Percentiles rank a stretch among this genome's conserved stretches.
These are phyloP conservation scores for Lasioglossum leucozonium DNA, from an alignment of 2,888 invertebrate species.

Conservation along the genomic window DNA sequence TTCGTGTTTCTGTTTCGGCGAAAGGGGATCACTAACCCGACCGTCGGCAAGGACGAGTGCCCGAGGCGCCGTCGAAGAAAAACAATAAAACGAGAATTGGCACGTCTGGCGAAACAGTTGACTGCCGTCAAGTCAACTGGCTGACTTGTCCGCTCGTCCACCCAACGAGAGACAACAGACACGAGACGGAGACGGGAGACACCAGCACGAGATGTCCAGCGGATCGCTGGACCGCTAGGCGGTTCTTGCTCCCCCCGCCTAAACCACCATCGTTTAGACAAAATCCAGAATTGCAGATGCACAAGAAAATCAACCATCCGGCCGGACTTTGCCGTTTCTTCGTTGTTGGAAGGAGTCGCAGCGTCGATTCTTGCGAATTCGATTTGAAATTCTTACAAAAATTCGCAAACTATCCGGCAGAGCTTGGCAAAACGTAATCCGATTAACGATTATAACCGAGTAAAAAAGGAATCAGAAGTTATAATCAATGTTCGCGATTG, in stretches of 20 bases:
- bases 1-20: slow-evolving; percentile 60
- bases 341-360: too few species aligned
- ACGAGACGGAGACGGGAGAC: not conserved
- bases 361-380: too few species aligned
- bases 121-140: slow-evolving; percentile 72
- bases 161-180: not conserved
- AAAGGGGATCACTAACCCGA: slow-evolving; percentile 71
- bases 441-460: too few species aligned
- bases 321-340: too few species aligned
- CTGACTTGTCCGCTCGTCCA: slow-evolving; percentile 48
- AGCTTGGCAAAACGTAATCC: too few species aligned
- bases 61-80: slow-evolving; percentile 66
- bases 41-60: slow-evolving; percentile 70
- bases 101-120: slow-evolving; percentile 75
- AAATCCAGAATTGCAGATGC: too few species aligned
- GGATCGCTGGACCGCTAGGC: not conserved
- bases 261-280: not conserved
- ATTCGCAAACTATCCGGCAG: too few species aligned
- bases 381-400: too few species aligned
- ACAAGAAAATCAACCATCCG: too few species aligned
- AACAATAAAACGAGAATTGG: slow-evolving; percentile 74
- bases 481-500: too few species aligned
- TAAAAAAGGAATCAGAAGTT: too few species aligned
- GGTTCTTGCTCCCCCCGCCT: not conserved
- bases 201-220: not conserved